These are phyloP conservation scores for Puma concolor DNA, from an alignment of 2,113 vertebrate species.

Conservation along the genomic window DNA sequence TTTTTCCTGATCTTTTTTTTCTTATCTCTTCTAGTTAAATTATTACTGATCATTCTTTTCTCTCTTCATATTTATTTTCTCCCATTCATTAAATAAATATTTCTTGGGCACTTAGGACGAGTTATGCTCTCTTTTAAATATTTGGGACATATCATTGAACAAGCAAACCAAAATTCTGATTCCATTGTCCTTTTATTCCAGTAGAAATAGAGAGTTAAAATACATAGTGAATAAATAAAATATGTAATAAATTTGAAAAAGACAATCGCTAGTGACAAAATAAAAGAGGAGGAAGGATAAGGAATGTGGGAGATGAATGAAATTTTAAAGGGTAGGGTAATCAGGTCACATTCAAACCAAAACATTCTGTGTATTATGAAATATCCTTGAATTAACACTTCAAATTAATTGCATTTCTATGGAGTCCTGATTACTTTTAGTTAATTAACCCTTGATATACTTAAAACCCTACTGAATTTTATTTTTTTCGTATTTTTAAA, in stretches of 20 bases:
- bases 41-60: background rate
- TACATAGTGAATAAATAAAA: background rate
- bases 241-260: background rate
- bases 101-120: background rate
- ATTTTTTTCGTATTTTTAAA: background rate
- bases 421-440: background rate
- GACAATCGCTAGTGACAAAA: background rate
- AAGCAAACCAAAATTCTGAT: background rate
- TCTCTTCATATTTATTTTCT: background rate
- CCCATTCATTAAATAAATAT: background rate
- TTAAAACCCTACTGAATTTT: background rate
- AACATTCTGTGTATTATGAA: background rate
- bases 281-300: background rate
- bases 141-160: background rate
- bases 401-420: background rate
- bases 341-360: background rate
- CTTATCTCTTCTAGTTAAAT: background rate
- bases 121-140: background rate
- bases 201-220: background rate
- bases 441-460: background rate
- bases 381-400: background rate
- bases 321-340: background rate
- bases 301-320: background rate
- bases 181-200: background rate
- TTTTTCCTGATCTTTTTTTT: background rate